Base-by-base conservation (phyloP, 2,888 invertebrate genomes). In the Augiades crinisus region DNA sequence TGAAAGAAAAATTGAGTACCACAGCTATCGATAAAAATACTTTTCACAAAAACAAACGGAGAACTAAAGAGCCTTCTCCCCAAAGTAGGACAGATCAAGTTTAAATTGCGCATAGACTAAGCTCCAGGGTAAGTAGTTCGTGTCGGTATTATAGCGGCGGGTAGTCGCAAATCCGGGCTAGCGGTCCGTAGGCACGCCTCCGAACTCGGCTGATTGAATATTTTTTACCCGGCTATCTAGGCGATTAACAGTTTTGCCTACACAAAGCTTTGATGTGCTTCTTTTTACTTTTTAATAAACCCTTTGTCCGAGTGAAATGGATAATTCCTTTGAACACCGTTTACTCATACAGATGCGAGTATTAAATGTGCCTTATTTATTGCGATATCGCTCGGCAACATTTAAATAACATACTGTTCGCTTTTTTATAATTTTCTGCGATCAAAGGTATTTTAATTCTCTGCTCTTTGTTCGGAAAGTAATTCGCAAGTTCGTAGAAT, bases 91-190 rank as follows among this genome's bases (percentile, higher is more conserved):
- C 49, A 41, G 41, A 50, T 41, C 52, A 43, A 50, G 57, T 60
- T 60, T 54, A 58, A 57, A 57, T 56, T 54, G 51, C 53, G 33
- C 54, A 50, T 17, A 47, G 53, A 55, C 55, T 56, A 59, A 59
- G 58, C 58, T 56, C 8, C 37, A 7, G 19, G 55, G 56, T 64
- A 67, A 67, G 68, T 64, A 66, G 63, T 63, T 63, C 63, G 67
- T 57, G 61, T 59, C 24, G 62, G 67, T 62, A 70, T 72, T 70
- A 71, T 65, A 64, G 60, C 60, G 64, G 62, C 57, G 53, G 60
- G 57, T 58, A 64, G 61, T n/a, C n/a, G 60, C 61, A 78, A 80
- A 79, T 76, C 79, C 78, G 62, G 59, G 55, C 55, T 54, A 57
- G 51, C 54, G 63, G 54, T 62, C 57, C 55, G 53, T 47, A 56